Base-by-base conservation (phyloP, 2,113 vertebrate species). In the Hippocampus zosterae region DNA sequence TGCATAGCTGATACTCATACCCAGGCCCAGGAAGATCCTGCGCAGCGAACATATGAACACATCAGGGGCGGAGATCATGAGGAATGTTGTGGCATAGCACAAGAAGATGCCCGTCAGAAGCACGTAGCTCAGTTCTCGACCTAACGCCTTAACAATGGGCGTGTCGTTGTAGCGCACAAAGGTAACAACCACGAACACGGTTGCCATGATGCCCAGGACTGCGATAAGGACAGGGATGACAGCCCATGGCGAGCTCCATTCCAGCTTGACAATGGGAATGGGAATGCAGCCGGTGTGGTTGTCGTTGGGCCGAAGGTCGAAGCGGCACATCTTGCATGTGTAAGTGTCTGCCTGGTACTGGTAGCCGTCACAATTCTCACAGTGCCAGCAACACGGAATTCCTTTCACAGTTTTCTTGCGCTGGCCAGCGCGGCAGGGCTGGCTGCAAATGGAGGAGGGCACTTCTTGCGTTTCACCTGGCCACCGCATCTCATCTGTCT, bases 1-100 rank as follows among this genome's bases (percentile, higher is more conserved):
- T 0, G 96, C 95, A 0, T 98, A 98, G 90, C 96, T 98, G 88
- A 98, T 93, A 81, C 96, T 97, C 96, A 98, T 98, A 69, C 96
- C 96, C 0, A 98, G 88, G 73, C 96, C 96, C 1, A 98, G 91
- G 89, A 98, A 98, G 89, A 98, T 92, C 13, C 96, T 92, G 0
- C 96, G 89, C 88, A 98, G 86, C 0, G 96, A 96, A 79, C 96
- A 98, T 7, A 95, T 93, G 23, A 94, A 91, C 72, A 95, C 79
- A 73, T 94, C 94, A 0, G 96, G 96, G 59, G 95, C 90, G 0
- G 95, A 96, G 2, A 98, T 96, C 96, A 98, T 98, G 65, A 98
- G 94, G 86, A 98, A 98, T 60, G 96, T 98, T 60, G 95, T 98
- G 74, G 95, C 93, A 0, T 98, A 98, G 84, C 96, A 98, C 71